A percentile compares a stretch with the other conserved stretches of the same genome.
phyloP scores from a whole-genome alignment of 2,888 invertebrate species.

The Phlogophora meticulosa region DNA sequence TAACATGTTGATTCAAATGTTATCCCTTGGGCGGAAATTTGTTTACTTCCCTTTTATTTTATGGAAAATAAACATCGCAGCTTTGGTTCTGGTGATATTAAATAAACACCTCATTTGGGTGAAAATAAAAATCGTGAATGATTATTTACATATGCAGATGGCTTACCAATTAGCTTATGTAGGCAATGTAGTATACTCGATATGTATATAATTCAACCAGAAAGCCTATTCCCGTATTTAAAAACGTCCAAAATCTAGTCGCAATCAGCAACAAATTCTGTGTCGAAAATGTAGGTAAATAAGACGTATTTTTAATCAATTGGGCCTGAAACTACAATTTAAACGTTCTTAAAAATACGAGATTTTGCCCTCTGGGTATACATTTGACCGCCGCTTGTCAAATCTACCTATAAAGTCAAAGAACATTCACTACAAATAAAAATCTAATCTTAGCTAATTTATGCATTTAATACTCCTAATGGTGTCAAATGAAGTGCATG shows the following conservation, averaged over 20 bases:
- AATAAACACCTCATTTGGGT: neutral
- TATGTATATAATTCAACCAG: too few relatives aligned
- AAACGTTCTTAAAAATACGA: too few relatives aligned
- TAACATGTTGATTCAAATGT: slow-evolving; percentile 7
- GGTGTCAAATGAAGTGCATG: slow-evolving; percentile 47
- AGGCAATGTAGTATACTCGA: too few relatives aligned
- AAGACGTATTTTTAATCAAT: too few relatives aligned
- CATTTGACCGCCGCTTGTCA: neutral
- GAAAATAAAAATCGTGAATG: neutral
- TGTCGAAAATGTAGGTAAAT: too few relatives aligned
- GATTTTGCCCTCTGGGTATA: neutral
- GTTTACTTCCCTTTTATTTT: slow-evolving; percentile 14
- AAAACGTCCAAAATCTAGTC: too few relatives aligned
- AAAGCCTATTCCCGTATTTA: too few relatives aligned
- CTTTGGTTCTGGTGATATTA: neutral
- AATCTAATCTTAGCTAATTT: slow-evolving; percentile 57
- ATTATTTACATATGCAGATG: neutral
- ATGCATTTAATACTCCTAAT: slow-evolving; percentile 66
- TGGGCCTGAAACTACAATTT: too few relatives aligned
- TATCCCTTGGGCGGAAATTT: neutral
- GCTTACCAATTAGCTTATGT: too few relatives aligned
- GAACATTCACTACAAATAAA: slow-evolving; percentile 31
- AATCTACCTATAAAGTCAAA: slow-evolving; percentile 3
- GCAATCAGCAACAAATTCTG: too few relatives aligned
- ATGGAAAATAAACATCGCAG: slow-evolving; percentile 16